Evolutionary conservation across 2,888 invertebrate genomes (phyloP).

Genomic region (Trichogramma dendrolimi): DNA sequence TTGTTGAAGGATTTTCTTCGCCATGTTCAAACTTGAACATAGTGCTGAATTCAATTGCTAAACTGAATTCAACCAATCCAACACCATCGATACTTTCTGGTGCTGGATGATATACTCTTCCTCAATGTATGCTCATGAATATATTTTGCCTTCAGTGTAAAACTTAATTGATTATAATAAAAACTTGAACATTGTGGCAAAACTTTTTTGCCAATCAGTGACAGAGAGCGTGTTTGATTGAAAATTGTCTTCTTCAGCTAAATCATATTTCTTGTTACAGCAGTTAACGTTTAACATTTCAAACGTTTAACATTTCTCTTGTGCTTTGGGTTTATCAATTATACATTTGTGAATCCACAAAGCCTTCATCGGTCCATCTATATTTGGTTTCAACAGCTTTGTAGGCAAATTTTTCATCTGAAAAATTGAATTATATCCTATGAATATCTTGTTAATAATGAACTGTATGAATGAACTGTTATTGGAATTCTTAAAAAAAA

Average conservation of each 20-base stretch:
- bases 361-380: slow-evolving; percentile 54
- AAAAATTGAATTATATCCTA: slow-evolving; percentile 36
- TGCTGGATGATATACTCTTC: too few species aligned
- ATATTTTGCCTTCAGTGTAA: too few species aligned
- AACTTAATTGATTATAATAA: slow-evolving; percentile 1
- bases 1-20: too few species aligned
- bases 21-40: too few species aligned
- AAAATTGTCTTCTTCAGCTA: slow-evolving; percentile 12
- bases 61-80: too few species aligned
- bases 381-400: slow-evolving; percentile 60
- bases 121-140: too few species aligned
- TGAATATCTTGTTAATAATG: not conserved
- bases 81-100: too few species aligned
- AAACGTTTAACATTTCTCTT: slow-evolving; percentile 58
- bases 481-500: not conserved
- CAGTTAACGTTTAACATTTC: not conserved
- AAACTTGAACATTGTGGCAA: not conserved
- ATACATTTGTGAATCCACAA: slow-evolving; percentile 59
- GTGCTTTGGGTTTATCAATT: slow-evolving; percentile 60
- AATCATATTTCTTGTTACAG: slow-evolving; percentile 7
- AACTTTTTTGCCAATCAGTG: not conserved
- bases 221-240: not conserved
- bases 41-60: too few species aligned
- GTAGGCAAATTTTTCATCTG: slow-evolving; percentile 63
- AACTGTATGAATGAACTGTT: not conserved